Base-by-base conservation (phyloP, 2,797 vertebrate species). In the Remorina albescens region DNA sequence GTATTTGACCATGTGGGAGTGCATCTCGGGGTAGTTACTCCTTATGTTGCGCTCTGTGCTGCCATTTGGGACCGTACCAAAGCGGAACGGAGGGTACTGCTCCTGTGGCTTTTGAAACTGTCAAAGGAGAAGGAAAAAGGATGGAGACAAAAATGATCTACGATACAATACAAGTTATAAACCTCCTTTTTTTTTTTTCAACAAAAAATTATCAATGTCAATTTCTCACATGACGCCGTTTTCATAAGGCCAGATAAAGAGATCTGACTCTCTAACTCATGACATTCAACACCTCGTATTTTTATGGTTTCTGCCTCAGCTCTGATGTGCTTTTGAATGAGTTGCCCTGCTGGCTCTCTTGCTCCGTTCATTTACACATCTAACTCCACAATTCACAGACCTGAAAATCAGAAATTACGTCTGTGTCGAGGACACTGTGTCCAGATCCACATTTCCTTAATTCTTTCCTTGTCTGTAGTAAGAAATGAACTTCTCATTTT, bases 11-110 rank as follows among this genome's bases (percentile, higher is more conserved):
- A 99, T 99, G 94, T 99, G 97, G 30, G 95, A 92, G 92, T 99
- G 98, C 98, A 99, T 99, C 90, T 99, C 98, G 0, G 97, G 97
- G 88, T 99, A 99, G 93, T 99, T 99, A 74, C 96, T 99, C 81
- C 97, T 94, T 85, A 99, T 99, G 89, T 99, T 99, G 51, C 97
- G 93, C 90, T 99, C 98, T 0, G 98, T 99, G 95, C 98, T 99
- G 86, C 98, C 98, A 0, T 99, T 99, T 88, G 98, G 98, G 76
- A 99, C 98, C 0, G 98, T 99, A 77, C 98, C 98, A 3, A 99
- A 99, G 86, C 98, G 96, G 87, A 99, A 99, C 0, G 98, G 97
- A 0, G 97, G 98, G 71, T 99, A 99, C 89, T 99, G 98, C 88
- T 99, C 98, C 80, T 98, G 97, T 0, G 98, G 98, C 90, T 95